Conservation (phyloP, 2,888 invertebrate species). For the Ypsolopha sequella region DNA sequence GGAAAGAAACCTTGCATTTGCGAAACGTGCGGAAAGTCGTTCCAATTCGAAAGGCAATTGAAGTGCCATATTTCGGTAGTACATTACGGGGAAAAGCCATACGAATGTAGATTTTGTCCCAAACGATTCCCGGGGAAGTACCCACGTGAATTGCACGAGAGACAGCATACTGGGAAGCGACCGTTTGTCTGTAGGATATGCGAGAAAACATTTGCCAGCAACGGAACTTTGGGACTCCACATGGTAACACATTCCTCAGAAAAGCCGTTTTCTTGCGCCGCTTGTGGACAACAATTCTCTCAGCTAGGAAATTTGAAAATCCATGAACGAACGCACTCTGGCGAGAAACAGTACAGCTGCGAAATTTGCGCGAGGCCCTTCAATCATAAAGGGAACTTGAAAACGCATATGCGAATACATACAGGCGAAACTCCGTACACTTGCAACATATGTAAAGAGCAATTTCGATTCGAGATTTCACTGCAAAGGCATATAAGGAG, state of each 20-base stretch:
- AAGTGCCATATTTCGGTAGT: too few species aligned
- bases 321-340: conserved; percentile 15
- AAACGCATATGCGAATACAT: background rate
- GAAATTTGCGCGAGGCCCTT: conserved; percentile 9
- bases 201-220: background rate
- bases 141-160: too few species aligned
- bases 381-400: background rate
- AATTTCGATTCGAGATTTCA: background rate
- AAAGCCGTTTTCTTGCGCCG: conserved; percentile 9
- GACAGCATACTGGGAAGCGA: too few species aligned
- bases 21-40: too few species aligned
- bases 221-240: background rate
- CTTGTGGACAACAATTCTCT: conserved; percentile 15
- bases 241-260: background rate
- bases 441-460: background rate
- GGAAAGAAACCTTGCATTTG: background rate
- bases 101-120: too few species aligned
- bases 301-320: conserved; percentile 15
- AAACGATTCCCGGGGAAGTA: too few species aligned
- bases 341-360: conserved; percentile 15
- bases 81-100: too few species aligned
- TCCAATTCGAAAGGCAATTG: too few species aligned
- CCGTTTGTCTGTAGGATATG: background rate
- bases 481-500: background rate
- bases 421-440: background rate